Evolutionary conservation across 2,888 invertebrate genomes (phyloP).

Genomic region (Drosophila multiciliata): DNA sequence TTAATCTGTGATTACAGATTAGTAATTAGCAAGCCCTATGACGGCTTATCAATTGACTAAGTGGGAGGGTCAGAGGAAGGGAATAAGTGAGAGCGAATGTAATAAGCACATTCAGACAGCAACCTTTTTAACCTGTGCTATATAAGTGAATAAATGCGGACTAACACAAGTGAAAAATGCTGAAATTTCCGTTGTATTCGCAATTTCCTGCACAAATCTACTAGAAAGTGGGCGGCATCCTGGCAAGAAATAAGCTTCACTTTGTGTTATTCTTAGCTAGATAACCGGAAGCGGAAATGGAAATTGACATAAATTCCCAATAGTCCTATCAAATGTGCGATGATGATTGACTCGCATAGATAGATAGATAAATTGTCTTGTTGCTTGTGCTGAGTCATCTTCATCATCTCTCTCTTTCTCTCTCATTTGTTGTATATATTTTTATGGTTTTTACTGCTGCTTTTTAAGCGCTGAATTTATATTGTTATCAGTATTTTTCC

Average conservation of each 20-base stretch:
- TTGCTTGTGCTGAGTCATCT: neutral
- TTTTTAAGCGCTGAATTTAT: neutral
- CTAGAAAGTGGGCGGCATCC: conserved; percentile 36
- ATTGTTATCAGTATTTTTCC: neutral
- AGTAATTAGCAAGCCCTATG: conserved; percentile 16
- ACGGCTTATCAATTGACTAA: conserved; percentile 30
- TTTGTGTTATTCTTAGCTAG: conserved; percentile 3
- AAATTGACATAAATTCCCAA: conserved; percentile 52
- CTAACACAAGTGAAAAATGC: conserved; percentile 36
- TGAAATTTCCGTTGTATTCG: conserved; percentile 39
- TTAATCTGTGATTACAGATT: conserved; percentile 9
- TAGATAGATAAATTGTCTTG: neutral
- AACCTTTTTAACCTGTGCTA: conserved; percentile 10
- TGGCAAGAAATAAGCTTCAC: conserved; percentile 2
- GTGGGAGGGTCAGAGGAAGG: neutral
- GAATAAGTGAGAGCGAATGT: conserved; percentile 1
- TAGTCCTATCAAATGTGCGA: conserved; percentile 29
- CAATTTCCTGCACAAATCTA: conserved; percentile 51
- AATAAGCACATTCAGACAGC: conserved; percentile 8
- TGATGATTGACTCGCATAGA: conserved; percentile 15
- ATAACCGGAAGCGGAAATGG: conserved; percentile 51
- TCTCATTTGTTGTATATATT: conserved; percentile 8
- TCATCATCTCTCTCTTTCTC: neutral
- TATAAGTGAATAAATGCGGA: neutral
- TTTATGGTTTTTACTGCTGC: conserved; percentile 17